These are phyloP conservation scores for Acrossocheilus wenchowensis DNA, from an alignment of 2,797 vertebrate species.

Conservation along the genomic window DNA sequence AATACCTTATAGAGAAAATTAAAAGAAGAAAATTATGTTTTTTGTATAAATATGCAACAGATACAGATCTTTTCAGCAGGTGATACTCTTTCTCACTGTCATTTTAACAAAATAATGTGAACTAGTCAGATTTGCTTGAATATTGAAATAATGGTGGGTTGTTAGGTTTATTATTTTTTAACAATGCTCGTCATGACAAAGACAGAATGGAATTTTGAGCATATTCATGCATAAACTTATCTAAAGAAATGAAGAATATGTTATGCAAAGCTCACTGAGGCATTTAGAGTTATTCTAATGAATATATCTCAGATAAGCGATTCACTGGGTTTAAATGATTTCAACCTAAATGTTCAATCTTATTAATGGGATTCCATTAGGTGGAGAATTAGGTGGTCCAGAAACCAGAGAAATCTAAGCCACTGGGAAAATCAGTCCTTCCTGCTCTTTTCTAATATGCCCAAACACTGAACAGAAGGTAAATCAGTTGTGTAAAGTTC, in stretches of 20 bases:
- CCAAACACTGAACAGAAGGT: not conserved
- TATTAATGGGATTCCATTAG: constrained; percentile 2
- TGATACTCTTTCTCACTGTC: not conserved
- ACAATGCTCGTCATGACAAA: not conserved
- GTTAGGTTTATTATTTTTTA: constrained; percentile 9
- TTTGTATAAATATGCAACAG: not conserved
- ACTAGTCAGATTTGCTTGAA: constrained; percentile 2
- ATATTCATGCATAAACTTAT: constrained; percentile 16
- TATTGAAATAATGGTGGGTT: not conserved
- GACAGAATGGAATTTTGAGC: not conserved
- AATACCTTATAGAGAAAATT: not conserved
- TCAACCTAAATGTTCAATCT: constrained; percentile 21
- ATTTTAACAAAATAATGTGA: not conserved
- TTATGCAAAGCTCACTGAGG: constrained; percentile 11
- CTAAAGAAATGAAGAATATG: not conserved
- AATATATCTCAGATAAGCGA: constrained; percentile 17
- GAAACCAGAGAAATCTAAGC: not conserved
- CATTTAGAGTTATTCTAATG: constrained; percentile 16
- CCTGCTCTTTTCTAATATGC: not conserved
- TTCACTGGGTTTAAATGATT: constrained; percentile 28
- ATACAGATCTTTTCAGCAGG: not conserved
- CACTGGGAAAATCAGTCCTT: not conserved
- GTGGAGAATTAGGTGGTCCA: not conserved
- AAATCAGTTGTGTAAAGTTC: constrained; percentile 4
- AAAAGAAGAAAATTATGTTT: not conserved